Percentiles rank a stretch among this genome's conserved stretches.
phyloP scores from a whole-genome alignment of 2,113 vertebrate species.

The Crotalus viridis region DNA sequence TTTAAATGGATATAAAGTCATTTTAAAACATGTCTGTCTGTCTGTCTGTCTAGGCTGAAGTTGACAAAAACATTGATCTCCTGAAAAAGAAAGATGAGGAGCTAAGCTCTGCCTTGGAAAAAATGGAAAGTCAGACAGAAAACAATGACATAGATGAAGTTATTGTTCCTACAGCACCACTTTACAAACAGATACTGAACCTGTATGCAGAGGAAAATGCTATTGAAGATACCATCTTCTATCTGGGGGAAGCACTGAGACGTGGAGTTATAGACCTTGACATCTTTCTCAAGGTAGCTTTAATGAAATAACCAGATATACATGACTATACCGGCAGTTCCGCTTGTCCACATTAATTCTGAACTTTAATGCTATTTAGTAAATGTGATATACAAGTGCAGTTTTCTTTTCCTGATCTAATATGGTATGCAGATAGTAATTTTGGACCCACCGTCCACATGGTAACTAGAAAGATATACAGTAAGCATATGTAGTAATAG shows the following conservation, averaged over 20 bases:
- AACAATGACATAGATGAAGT: conserved; percentile 98
- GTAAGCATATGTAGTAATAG: neutral
- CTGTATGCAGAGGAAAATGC: conserved; percentile 98
- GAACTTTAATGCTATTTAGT: neutral
- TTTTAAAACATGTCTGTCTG: conserved; percentile 37
- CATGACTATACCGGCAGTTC: neutral
- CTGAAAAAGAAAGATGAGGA: conserved; percentile 97
- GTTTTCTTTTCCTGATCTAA: neutral
- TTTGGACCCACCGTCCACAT: neutral
- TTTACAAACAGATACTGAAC: conserved; percentile 98
- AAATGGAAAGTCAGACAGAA: conserved; percentile 99
- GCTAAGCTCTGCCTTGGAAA: conserved; percentile 93
- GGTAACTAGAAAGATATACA: neutral
- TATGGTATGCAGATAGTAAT: neutral
- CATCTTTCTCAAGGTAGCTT: conserved; percentile 93
- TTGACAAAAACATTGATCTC: conserved; percentile 95
- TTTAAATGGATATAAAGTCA: neutral
- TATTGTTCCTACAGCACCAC: conserved; percentile 93
- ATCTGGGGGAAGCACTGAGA: conserved; percentile 93
- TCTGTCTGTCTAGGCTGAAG: conserved; percentile 80
- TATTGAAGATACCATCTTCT: conserved; percentile 99
- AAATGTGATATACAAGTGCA: neutral
- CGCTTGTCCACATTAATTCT: neutral
- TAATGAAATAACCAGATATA: neutral
- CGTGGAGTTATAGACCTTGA: conserved; percentile 96